Conservation (phyloP, 2,888 invertebrate genomes). For the Coleophora deauratella region DNA sequence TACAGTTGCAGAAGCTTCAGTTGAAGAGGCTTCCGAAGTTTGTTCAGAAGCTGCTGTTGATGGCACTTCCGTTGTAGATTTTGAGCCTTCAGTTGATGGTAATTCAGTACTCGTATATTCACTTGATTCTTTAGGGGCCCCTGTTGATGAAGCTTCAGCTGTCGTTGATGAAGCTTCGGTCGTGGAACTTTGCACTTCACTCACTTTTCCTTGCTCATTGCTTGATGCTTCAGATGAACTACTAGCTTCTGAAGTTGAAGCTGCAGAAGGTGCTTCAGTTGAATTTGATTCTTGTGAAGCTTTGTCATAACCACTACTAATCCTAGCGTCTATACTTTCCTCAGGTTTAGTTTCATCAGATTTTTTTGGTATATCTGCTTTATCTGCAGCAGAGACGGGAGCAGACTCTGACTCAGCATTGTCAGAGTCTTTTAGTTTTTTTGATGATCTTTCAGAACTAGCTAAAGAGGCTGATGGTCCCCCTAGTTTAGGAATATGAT, state of each 20-base stretch:
- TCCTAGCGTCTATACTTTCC: neutral
- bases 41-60: neutral
- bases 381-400: conserved; percentile 11
- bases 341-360: conserved; percentile 1
- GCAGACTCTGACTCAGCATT: conserved; percentile 26
- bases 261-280: conserved; percentile 9
- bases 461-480: conserved; percentile 18
- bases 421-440: conserved; percentile 26
- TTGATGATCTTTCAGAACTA: conserved; percentile 21
- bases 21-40: neutral
- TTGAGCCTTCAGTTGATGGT: conserved; percentile 18
- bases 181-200: conserved; percentile 4
- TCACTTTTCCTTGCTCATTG: too few species aligned
- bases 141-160: conserved; percentile 9
- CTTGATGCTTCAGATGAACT: neutral
- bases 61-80: conserved; percentile 9
- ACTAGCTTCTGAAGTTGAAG: conserved; percentile 12
- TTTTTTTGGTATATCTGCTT: neutral
- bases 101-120: conserved; percentile 15
- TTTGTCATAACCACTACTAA: conserved; percentile 1
- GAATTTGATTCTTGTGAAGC: neutral
- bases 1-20: neutral
- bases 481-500: conserved; percentile 70
- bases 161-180: conserved; percentile 5
- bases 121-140: conserved; percentile 13